A percentile compares a stretch with the other conserved stretches of the same genome.
Conservation (phyloP, 2,888 invertebrate species). For the Lottia gigantea region DNA sequence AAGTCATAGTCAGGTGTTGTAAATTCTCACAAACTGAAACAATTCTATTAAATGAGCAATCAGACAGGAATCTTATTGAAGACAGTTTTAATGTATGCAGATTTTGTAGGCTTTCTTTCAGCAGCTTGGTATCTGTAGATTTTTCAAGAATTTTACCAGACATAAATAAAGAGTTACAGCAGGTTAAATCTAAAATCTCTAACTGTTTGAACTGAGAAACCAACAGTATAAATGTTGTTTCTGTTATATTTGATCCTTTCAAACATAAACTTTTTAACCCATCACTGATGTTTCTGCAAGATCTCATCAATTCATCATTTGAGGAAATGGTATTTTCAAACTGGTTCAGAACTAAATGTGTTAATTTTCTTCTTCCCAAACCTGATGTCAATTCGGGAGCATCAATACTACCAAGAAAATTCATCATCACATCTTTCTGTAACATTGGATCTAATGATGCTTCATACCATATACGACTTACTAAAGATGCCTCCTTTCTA, state of each 20-base stretch:
- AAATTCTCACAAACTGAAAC: conserved; percentile 74
- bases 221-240: conserved; percentile 54
- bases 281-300: conserved; percentile 48
- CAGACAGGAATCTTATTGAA: conserved; percentile 79
- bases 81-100: conserved; percentile 75
- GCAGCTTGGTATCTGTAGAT: conserved; percentile 69
- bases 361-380: conserved; percentile 40
- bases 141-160: conserved; percentile 78
- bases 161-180: conserved; percentile 80
- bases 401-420: conserved; percentile 55
- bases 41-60: conserved; percentile 79
- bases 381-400: conserved; percentile 29
- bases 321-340: conserved; percentile 52
- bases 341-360: conserved; percentile 55
- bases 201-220: conserved; percentile 69
- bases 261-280: conserved; percentile 55
- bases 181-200: conserved; percentile 74
- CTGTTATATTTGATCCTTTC: conserved; percentile 60
- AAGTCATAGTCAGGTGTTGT: conserved; percentile 75
- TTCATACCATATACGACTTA: conserved; percentile 77
- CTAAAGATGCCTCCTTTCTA: conserved; percentile 76
- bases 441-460: conserved; percentile 76
- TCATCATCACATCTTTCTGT: conserved; percentile 72
- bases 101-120: conserved; percentile 57
- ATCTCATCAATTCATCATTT: conserved; percentile 43